phyloP scores from a whole-genome alignment of 1,140 invertebrate species.

The Panonychus citri region DNA sequence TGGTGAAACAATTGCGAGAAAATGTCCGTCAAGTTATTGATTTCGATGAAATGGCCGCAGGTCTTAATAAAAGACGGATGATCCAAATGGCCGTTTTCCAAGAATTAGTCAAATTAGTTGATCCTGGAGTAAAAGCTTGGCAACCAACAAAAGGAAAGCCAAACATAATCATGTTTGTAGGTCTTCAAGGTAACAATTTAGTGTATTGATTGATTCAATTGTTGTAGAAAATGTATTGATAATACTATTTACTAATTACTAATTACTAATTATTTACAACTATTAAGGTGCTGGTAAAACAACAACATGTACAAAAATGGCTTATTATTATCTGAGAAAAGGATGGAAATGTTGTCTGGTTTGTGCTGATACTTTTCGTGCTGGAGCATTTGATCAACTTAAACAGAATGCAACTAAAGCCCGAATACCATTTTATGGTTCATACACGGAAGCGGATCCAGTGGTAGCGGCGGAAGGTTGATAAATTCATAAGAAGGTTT shows the following conservation, averaged over 20 bases:
- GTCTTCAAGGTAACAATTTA: slow-evolving; percentile 57
- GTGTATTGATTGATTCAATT: no score
- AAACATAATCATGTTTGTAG: slow-evolving; percentile 99
- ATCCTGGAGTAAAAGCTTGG: slow-evolving; percentile 92
- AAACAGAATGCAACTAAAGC: slow-evolving; percentile 99
- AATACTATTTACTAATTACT: no score
- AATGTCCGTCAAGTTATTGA: slow-evolving; percentile 95
- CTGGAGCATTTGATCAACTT: slow-evolving; percentile 97
- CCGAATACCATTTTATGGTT: slow-evolving; percentile 99
- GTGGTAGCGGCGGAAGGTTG: slow-evolving; percentile 96
- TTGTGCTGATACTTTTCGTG: slow-evolving; percentile 97
- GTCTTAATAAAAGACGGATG: slow-evolving; percentile 91
- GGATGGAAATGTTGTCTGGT: slow-evolving; percentile 98
- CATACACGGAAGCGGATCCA: slow-evolving; percentile 97
- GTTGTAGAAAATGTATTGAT: no score
- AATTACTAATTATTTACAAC: no score
- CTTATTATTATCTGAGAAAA: slow-evolving; percentile 87
- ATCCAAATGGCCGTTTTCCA: slow-evolving; percentile 97
- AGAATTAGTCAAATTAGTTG: slow-evolving; percentile 94
- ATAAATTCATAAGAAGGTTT: slow-evolving; percentile 98
- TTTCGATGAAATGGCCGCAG: slow-evolving; percentile 97
- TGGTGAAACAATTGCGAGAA: slow-evolving; percentile 87
- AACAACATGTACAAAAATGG: slow-evolving; percentile 96
- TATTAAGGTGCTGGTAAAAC: slow-evolving; percentile 52
- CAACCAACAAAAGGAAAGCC: slow-evolving; percentile 85